phyloP scores from a whole-genome alignment of 2,113 vertebrate species.

The Casuarius casuarius region DNA sequence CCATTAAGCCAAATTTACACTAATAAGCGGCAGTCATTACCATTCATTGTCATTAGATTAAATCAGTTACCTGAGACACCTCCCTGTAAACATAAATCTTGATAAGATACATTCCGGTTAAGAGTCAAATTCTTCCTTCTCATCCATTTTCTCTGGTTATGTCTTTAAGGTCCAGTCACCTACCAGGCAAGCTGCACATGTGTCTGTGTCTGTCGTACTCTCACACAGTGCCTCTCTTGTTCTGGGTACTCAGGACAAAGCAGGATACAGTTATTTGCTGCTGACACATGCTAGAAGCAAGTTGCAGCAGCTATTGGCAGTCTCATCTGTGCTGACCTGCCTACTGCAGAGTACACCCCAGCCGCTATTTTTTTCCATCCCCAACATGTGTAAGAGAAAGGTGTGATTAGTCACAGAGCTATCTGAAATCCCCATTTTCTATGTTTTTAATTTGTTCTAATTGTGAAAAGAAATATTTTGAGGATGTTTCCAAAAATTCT shows the following conservation, averaged over 20 bases:
- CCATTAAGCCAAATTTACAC: conserved; percentile 58
- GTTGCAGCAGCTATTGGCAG: not conserved
- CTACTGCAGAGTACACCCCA: not conserved
- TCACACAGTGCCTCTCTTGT: rapidly evolving
- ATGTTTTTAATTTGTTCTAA: not conserved
- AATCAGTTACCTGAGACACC: conserved; percentile 44
- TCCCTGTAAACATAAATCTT: conserved; percentile 21
- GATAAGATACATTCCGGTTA: not conserved
- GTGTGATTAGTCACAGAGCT: not conserved
- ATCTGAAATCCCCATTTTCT: not conserved
- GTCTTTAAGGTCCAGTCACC: not conserved
- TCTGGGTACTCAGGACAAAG: rapidly evolving
- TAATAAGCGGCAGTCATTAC: conserved; percentile 63
- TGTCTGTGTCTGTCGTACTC: rapidly evolving
- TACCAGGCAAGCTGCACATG: rapidly evolving
- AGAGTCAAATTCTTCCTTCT: not conserved
- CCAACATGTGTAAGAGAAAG: not conserved
- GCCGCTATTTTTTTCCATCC: not conserved
- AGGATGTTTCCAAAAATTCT: not conserved
- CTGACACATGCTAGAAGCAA: not conserved
- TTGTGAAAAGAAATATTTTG: not conserved
- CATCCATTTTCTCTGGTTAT: not conserved
- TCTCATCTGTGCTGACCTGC: not conserved
- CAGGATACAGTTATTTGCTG: not conserved
- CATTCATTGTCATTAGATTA: conserved; percentile 34